Percentiles rank a stretch among this genome's conserved stretches.
phyloP scores from a whole-genome alignment of 2,888 invertebrate genomes.

The Allolobophora icterica region DNA sequence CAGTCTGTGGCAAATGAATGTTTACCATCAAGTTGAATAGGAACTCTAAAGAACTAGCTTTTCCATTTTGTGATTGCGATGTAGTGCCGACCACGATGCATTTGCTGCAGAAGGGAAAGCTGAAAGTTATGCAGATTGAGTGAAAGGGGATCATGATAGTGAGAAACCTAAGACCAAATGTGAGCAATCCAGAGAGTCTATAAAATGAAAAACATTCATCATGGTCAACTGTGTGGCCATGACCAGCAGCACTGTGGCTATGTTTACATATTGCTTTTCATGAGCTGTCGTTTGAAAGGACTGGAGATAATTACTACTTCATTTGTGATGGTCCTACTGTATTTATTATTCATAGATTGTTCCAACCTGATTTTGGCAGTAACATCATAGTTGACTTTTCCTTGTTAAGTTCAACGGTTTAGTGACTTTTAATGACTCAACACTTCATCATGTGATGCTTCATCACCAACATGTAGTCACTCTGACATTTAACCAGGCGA shows the following conservation, averaged over 20 bases:
- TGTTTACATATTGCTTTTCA: not conserved
- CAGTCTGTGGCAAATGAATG: not conserved
- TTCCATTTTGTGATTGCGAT: not conserved
- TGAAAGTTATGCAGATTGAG: not conserved
- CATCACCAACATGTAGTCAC: too few relatives aligned
- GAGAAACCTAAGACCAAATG: not conserved
- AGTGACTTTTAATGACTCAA: not conserved
- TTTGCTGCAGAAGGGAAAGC: not conserved
- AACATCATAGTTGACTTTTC: not conserved
- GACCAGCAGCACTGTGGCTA: not conserved
- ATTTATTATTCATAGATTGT: not conserved
- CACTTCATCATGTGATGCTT: too few relatives aligned
- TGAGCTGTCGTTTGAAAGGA: not conserved
- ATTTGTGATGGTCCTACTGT: not conserved
- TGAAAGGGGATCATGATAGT: not conserved
- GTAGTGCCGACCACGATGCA: not conserved
- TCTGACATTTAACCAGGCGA: not conserved
- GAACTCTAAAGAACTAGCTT: not conserved
- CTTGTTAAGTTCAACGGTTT: not conserved
- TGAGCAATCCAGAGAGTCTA: conserved; percentile 2
- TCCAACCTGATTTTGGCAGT: not conserved
- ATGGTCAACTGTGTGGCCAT: not conserved
- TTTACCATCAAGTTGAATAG: not conserved
- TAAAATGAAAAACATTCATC: not conserved
- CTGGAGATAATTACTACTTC: too few relatives aligned